A percentile compares a stretch with the other conserved stretches of the same genome.
Conservation (phyloP, 1,140 invertebrate species). For the Acromyrmex echinatior region DNA sequence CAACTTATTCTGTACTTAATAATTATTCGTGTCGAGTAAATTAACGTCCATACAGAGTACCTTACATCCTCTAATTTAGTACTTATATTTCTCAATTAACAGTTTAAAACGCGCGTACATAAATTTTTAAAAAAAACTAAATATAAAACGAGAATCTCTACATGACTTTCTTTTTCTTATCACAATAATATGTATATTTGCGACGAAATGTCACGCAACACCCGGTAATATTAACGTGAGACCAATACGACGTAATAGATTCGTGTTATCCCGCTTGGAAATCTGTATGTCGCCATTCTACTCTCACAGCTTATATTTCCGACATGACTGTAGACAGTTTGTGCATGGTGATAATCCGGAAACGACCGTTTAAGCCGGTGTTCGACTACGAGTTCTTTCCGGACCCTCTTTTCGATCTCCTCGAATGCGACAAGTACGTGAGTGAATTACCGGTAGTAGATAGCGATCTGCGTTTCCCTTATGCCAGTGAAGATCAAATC, state of each 20-base stretch:
- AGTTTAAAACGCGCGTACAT: background rate
- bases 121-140: background rate
- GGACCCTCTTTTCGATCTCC: constrained; percentile 65
- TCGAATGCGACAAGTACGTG: constrained; percentile 74
- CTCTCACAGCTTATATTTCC: constrained; percentile 43
- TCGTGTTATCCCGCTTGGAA: constrained; percentile 10
- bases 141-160: constrained; percentile 13
- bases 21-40: constrained; percentile 17
- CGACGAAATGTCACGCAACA: background rate
- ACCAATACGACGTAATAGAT: background rate
- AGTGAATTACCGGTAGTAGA: constrained; percentile 79
- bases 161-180: background rate
- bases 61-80: background rate
- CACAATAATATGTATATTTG: constrained; percentile 25
- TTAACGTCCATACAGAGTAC: constrained; percentile 10
- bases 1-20: constrained; percentile 40
- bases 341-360: constrained; percentile 73
- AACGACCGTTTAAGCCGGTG: constrained; percentile 78
- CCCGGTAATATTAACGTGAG: background rate
- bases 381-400: constrained; percentile 62
- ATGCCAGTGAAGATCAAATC: constrained; percentile 72
- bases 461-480: constrained; percentile 77
- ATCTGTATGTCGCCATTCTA: background rate
- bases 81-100: constrained; percentile 1
- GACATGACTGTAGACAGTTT: constrained; percentile 18